These are phyloP conservation scores for Cyprinus carpio DNA, from an alignment of 2,113 vertebrate species.

Conservation along the genomic window DNA sequence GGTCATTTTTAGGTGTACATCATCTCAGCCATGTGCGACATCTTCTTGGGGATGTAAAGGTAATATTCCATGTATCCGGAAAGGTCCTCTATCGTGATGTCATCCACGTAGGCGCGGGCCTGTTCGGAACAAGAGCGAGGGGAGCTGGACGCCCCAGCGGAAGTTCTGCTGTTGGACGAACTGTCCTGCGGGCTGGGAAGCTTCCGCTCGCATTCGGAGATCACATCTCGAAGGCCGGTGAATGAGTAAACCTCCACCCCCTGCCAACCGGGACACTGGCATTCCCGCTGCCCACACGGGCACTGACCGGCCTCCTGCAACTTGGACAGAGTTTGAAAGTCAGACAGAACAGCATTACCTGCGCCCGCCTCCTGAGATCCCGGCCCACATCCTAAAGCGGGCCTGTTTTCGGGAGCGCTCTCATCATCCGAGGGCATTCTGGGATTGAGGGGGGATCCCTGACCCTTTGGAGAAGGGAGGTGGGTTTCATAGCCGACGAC, in stretches of 20 bases:
- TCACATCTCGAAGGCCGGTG: slow-evolving; percentile 86
- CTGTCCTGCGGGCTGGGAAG: slow-evolving; percentile 69
- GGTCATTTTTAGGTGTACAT: slow-evolving; percentile 89
- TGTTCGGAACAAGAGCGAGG: slow-evolving; percentile 95
- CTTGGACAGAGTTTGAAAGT: slow-evolving; percentile 85
- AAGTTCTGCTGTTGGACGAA: slow-evolving; percentile 81
- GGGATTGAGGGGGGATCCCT: slow-evolving; percentile 41
- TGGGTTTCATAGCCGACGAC: slow-evolving; percentile 65
- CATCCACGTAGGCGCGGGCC: slow-evolving; percentile 90
- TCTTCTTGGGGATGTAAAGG: slow-evolving; percentile 98
- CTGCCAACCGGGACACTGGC: slow-evolving; percentile 81
- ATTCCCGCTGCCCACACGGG: slow-evolving; percentile 69
- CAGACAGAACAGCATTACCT: slow-evolving; percentile 66
- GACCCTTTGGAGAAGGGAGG: slow-evolving; percentile 57
- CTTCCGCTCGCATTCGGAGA: slow-evolving; percentile 80
- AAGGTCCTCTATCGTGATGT: slow-evolving; percentile 98
- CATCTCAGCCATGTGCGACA: slow-evolving; percentile 99
- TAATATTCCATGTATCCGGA: slow-evolving; percentile 98
- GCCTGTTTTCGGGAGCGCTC: slow-evolving; percentile 33
- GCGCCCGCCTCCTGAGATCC: not conserved
- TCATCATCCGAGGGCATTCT: slow-evolving; percentile 47
- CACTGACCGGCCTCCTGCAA: slow-evolving; percentile 69
- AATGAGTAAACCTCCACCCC: slow-evolving; percentile 94
- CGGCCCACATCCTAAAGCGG: slow-evolving; percentile 24
- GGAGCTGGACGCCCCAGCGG: slow-evolving; percentile 74